These are phyloP conservation scores for Protodeltote pygarga DNA, from an alignment of 2,888 invertebrate species.

Conservation along the genomic window DNA sequence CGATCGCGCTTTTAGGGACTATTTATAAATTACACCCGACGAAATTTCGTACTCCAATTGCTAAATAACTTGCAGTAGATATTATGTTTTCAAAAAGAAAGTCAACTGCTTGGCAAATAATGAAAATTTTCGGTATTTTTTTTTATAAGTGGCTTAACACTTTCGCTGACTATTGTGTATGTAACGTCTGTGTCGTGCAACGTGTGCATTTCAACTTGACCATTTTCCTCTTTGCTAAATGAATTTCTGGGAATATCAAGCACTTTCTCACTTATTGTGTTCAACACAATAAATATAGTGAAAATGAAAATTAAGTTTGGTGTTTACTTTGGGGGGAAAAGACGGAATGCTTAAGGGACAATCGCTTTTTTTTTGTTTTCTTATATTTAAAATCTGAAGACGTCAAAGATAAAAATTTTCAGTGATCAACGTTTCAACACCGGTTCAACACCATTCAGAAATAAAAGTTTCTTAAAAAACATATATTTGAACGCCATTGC, in stretches of 20 bases:
- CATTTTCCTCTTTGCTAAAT: constrained; percentile 16
- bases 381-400: too few species aligned
- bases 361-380: too few species aligned
- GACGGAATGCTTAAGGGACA: too few species aligned
- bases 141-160: constrained; percentile 15
- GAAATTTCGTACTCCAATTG: constrained; percentile 41
- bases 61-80: constrained; percentile 45
- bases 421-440: too few species aligned
- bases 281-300: too few species aligned
- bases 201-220: constrained; percentile 30
- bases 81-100: constrained; percentile 30
- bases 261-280: too few species aligned
- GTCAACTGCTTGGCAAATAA: constrained; percentile 20
- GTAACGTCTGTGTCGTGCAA: constrained; percentile 12
- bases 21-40: constrained; percentile 59
- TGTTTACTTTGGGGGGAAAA: too few species aligned
- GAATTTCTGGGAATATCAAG: constrained; percentile 8
- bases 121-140: constrained; percentile 32
- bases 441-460: too few species aligned
- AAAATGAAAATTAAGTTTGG: too few species aligned
- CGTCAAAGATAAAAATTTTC: too few species aligned
- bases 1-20: constrained; percentile 57
- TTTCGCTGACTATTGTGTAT: constrained; percentile 22
- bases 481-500: too few species aligned
- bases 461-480: too few species aligned